A percentile compares a stretch with the other conserved stretches of the same genome.
Evolutionary conservation across 1,140 invertebrate species (phyloP).

Genomic region (Macrocentrus cingulum): DNA sequence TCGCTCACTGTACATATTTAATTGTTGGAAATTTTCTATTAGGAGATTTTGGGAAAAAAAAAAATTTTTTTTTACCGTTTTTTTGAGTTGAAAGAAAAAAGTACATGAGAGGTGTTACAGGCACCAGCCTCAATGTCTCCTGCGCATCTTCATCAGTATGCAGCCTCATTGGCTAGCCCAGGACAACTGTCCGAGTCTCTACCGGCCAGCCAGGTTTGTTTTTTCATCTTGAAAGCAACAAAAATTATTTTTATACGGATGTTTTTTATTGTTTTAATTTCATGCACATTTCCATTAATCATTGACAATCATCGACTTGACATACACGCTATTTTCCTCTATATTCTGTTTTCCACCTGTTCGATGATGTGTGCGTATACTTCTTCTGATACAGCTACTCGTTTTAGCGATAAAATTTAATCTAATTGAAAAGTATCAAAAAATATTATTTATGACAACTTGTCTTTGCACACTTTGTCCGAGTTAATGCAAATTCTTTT

Average conservation of each 20-base stretch:
- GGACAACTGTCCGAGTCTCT: constrained; percentile 74
- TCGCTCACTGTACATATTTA: no score
- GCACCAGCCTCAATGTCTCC: constrained; percentile 87
- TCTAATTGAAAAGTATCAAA: no score
- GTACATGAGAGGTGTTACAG: constrained; percentile 58
- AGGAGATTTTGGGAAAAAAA: neutral
- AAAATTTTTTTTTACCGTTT: neutral
- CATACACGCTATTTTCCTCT: constrained; percentile 16
- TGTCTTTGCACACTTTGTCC: no score
- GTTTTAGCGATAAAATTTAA: no score
- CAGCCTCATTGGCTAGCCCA: constrained; percentile 66
- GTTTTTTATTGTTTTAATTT: neutral
- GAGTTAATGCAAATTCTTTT: no score
- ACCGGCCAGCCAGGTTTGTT: constrained; percentile 76
- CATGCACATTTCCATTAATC: neutral
- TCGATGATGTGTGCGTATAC: no score
- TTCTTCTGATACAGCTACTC: no score
- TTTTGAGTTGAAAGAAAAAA: constrained; percentile 7
- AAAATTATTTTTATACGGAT: neutral
- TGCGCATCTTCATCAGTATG: constrained; percentile 79
- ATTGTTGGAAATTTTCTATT: no score
- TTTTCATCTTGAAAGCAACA: constrained; percentile 10
- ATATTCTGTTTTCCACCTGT: no score
- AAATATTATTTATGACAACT: no score
- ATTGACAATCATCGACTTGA: constrained; percentile 23